Base-by-base conservation (phyloP, 1,140 invertebrate genomes). In the Brachionus angularis region DNA sequence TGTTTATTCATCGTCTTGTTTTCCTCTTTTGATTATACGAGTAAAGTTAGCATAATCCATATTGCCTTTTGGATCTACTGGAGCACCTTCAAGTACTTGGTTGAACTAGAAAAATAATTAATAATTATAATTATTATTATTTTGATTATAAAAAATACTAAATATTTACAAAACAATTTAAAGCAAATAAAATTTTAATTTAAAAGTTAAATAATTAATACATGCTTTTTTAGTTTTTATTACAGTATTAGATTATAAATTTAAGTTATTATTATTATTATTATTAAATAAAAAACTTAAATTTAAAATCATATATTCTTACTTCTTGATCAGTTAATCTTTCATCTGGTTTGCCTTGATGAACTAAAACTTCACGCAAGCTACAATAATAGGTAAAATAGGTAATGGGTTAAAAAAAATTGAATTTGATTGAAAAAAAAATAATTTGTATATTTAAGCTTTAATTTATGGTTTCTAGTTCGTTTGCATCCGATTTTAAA, bases 1-100 rank as follows among this genome's bases (percentile, higher is more conserved):
- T n/a, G 23, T 58, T 52, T 70, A 70, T 70, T 70, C 64, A 34
- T 70, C 64, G 33, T 72, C 70, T 61, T 72, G 52, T 39, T 58
- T 61, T 14, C 70, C 70, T 46, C 70, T 44, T 64, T 72, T 72
- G 34, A 72, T 72, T 14, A 72, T 47, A 25, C 58, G 27, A 34
- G 53, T 44, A 34, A 72, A 72, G 14, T 58, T 16, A 14, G 23
- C 58, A 50, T 72, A 72, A 64, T 72, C 53, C 33, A 72, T 47
- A 23, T 44, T 55, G 16, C 70, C 70, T 70, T 70, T 49, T 27
- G 36, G 39, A 52, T 70, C 64, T 0, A 52, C 33, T 70, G 46
- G 46, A 36, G 64, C 64, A 49, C 46, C 64, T 27, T 70, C 64
- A 25, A 70, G 42, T 16, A 70, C 42, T 31, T 70, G 64, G 25